Percentiles rank a stretch among this genome's conserved stretches.
Conservation (phyloP, 1,140 invertebrate genomes). For the Alviniconcha marisindica region DNA sequence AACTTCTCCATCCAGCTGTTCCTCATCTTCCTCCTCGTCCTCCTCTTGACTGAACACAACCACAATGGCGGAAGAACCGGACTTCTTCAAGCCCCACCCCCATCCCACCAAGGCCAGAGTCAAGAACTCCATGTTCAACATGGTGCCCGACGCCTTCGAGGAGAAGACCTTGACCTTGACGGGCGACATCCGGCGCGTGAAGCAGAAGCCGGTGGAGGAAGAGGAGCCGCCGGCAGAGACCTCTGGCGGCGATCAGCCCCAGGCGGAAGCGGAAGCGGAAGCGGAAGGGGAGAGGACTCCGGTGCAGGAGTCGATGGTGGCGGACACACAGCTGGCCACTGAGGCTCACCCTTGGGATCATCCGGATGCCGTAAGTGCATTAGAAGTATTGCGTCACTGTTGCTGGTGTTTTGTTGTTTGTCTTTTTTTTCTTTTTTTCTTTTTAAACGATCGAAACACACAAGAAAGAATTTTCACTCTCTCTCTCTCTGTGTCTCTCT, state of each 20-base stretch:
- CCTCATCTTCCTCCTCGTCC: no score
- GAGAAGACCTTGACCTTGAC: constrained; percentile 60
- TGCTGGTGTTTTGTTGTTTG: not conserved
- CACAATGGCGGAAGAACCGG: constrained; percentile 54
- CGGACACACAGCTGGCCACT: constrained; percentile 11
- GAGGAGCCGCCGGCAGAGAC: constrained; percentile 9
- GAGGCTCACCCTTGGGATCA: constrained; percentile 60
- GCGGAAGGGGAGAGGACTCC: constrained; percentile 32
- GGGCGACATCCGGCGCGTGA: constrained; percentile 58
- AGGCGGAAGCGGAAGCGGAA: constrained; percentile 41
- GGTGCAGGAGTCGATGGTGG: constrained; percentile 37
- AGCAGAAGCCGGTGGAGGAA: constrained; percentile 38
- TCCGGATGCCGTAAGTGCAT: constrained; percentile 42
- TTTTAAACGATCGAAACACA: no score
- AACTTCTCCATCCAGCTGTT: no score
- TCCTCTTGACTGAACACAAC: no score
- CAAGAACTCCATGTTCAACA: constrained; percentile 61
- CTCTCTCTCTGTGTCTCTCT: no score
- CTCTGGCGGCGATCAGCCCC: constrained; percentile 20
- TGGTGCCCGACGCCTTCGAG: constrained; percentile 64
- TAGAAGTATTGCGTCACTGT: constrained; percentile 5
- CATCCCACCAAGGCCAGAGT: constrained; percentile 63
- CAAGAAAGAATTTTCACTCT: no score
- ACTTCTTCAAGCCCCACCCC: constrained; percentile 65
- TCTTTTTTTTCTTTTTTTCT: no score